Percentiles rank a stretch among this genome's conserved stretches.
phyloP scores from a whole-genome alignment of 1,140 invertebrate genomes.

The Scaptodrosophila lebanonensis region DNA sequence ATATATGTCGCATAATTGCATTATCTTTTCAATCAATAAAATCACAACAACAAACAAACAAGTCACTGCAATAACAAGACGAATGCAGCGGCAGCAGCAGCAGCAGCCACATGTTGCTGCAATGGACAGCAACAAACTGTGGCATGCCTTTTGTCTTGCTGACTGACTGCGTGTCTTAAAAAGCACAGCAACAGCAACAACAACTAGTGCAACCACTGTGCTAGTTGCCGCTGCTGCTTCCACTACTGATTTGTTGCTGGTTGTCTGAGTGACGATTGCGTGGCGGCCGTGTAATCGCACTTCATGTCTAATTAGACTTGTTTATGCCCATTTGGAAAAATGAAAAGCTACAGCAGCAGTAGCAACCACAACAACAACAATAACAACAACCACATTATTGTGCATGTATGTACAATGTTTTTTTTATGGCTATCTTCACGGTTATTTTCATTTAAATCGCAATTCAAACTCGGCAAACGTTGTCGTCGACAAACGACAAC shows the following conservation, averaged over 20 bases:
- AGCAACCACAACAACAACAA: slow-evolving; percentile 15
- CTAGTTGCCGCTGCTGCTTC: slow-evolving; percentile 1
- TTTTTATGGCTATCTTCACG: slow-evolving; percentile 69
- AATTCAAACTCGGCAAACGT: slow-evolving; percentile 48
- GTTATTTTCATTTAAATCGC: slow-evolving; percentile 73
- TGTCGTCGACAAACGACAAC: too few species aligned
- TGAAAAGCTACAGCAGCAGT: slow-evolving; percentile 27
- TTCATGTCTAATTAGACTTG: slow-evolving; percentile 75
- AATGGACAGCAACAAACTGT: neutral
- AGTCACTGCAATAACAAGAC: too few species aligned
- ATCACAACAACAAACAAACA: slow-evolving; percentile 41
- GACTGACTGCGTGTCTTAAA: too few species aligned
- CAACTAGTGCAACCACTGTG: neutral
- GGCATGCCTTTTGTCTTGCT: neutral
- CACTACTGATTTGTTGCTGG: slow-evolving; percentile 44
- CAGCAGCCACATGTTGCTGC: slow-evolving; percentile 2
- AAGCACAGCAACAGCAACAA: neutral
- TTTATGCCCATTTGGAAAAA: slow-evolving; percentile 72
- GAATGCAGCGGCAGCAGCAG: slow-evolving; percentile 6
- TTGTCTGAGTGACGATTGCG: slow-evolving; percentile 53
- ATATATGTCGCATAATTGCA: slow-evolving; percentile 72
- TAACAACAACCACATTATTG: slow-evolving; percentile 10
- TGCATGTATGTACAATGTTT: slow-evolving; percentile 29
- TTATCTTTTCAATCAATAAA: slow-evolving; percentile 67
- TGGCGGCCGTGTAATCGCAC: slow-evolving; percentile 72